Evolutionary conservation across 2,113 vertebrate species (phyloP).

Genomic region (Gallinago undulata): DNA sequence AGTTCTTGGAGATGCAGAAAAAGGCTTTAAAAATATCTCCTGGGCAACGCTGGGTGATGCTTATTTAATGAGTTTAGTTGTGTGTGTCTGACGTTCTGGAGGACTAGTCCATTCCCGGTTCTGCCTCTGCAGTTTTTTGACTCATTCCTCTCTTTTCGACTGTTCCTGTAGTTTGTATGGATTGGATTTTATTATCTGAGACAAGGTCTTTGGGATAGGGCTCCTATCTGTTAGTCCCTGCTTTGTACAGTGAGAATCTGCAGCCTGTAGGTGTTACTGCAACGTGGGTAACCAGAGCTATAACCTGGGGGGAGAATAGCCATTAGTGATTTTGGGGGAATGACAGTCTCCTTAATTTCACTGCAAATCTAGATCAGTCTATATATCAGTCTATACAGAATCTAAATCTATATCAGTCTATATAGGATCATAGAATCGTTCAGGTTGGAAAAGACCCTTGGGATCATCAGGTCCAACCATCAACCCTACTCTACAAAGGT

Average conservation of each 20-base stretch:
- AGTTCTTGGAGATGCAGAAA: background rate
- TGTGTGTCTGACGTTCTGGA: background rate
- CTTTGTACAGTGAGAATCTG: background rate
- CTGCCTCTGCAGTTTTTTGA: background rate
- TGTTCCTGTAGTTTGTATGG: background rate
- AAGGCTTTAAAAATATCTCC: constrained; percentile 21
- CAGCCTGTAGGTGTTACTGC: background rate
- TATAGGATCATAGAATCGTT: too few relatives aligned
- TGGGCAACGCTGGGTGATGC: background rate
- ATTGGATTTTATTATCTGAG: background rate
- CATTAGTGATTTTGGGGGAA: background rate
- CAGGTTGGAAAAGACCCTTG: too few relatives aligned
- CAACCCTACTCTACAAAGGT: too few relatives aligned
- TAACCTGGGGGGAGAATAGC: background rate
- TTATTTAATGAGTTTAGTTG: background rate
- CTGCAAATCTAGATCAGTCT: background rate
- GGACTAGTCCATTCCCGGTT: background rate
- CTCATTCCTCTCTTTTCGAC: background rate
- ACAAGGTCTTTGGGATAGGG: background rate
- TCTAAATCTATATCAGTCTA: too few relatives aligned
- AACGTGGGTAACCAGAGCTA: background rate
- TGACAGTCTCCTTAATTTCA: background rate
- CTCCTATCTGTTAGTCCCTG: background rate
- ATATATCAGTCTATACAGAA: too few relatives aligned
- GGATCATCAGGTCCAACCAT: too few relatives aligned